phyloP scores from a whole-genome alignment of 2,113 vertebrate genomes.

The Aix galericulata region DNA sequence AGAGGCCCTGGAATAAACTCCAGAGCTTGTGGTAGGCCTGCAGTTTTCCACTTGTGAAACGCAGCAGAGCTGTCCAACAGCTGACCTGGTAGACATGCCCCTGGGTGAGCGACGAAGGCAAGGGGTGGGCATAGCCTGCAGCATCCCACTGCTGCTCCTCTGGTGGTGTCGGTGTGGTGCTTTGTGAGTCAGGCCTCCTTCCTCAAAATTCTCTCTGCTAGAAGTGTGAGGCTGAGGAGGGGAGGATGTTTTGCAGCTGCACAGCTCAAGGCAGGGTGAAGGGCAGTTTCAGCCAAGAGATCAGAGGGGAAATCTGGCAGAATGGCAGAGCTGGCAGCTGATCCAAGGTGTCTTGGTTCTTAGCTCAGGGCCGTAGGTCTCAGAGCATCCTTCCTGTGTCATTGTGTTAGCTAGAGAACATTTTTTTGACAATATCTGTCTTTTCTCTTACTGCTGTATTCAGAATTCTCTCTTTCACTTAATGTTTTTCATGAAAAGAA shows the following conservation, averaged over 20 bases:
- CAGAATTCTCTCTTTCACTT: background rate
- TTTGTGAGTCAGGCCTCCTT: background rate
- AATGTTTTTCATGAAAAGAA: background rate
- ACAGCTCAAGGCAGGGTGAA: background rate
- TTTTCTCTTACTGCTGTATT: background rate
- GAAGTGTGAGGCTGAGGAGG: background rate
- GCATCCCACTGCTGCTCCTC: background rate
- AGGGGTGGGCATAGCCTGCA: background rate
- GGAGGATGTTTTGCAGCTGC: background rate
- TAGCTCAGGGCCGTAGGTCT: background rate
- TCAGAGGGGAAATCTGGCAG: background rate
- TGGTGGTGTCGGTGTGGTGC: background rate
- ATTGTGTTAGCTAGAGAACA: background rate
- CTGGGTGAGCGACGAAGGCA: accelerated
- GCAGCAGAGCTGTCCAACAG: background rate
- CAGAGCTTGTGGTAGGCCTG: background rate
- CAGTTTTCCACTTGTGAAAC: background rate
- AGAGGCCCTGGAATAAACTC: background rate
- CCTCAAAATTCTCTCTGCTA: background rate
- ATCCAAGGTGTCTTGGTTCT: background rate
- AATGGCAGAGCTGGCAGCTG: background rate
- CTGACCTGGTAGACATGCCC: background rate
- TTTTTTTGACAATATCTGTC: background rate
- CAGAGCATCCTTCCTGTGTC: background rate
- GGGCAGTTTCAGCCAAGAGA: background rate